These are phyloP conservation scores for Drosophila setosimentum DNA, from an alignment of 2,888 invertebrate genomes.

Conservation along the genomic window DNA sequence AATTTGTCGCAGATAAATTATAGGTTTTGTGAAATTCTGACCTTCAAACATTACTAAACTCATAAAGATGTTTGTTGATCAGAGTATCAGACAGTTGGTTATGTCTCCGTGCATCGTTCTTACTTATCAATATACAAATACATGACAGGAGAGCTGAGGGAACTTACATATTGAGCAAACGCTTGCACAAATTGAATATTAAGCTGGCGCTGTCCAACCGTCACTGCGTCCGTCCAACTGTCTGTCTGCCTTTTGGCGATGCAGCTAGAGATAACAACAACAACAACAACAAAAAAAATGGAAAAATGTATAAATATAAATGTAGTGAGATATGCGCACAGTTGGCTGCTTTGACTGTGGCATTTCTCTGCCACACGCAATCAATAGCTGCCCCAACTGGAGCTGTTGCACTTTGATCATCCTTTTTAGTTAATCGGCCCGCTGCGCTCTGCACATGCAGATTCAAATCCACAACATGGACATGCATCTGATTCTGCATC, in stretches of 20 bases:
- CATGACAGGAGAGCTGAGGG: conserved; percentile 29
- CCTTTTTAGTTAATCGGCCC: conserved; percentile 76
- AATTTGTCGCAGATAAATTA: not conserved
- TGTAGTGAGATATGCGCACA: conserved; percentile 60
- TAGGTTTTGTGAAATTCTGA: not conserved
- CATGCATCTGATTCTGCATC: conserved; percentile 53
- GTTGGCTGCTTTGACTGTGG: conserved; percentile 48
- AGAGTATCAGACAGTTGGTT: not conserved
- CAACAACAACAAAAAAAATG: no score
- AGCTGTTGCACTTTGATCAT: conserved; percentile 77
- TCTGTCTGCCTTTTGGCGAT: conserved; percentile 44
- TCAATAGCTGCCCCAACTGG: conserved; percentile 57
- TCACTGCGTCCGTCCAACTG: not conserved
- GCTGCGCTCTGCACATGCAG: conserved; percentile 66
- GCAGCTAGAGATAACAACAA: conserved; percentile 56
- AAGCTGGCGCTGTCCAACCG: conserved; percentile 58
- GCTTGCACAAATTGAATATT: conserved; percentile 76
- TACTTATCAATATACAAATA: conserved; percentile 67
- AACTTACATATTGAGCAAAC: conserved; percentile 63
- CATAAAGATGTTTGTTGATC: not conserved
- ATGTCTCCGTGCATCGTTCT: not conserved
- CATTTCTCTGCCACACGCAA: conserved; percentile 72
- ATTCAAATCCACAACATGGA: conserved; percentile 48
- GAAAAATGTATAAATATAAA: conserved; percentile 37
- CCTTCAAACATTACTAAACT: no score